Evolutionary conservation across 2,113 vertebrate genomes (phyloP), one percentile per base, ranked within the genome.

Genomic region (Connochaetes taurinus): DNA sequence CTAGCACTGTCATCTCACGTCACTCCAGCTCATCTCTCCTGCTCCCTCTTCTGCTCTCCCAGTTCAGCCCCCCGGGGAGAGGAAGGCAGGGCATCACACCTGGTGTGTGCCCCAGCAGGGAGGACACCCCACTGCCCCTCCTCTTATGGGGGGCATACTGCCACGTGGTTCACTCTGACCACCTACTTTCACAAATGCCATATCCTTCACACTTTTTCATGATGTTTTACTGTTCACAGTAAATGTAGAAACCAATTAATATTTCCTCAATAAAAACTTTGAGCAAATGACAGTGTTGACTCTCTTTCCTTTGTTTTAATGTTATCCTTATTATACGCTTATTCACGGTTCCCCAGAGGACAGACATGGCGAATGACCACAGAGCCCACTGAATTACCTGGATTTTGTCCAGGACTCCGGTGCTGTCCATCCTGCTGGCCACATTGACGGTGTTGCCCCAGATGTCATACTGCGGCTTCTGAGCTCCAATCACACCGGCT

Each of bases 381-480:
- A 2, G 40, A 9, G 21, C 17, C 29, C 29, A 2, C 1, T 0
- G 2, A 3, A 4, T 81, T 98, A 99, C 99, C 99, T 99, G 99
- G 98, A 99, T 99, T 98, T 99, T 99, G 33, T 99, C 99, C 96
- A 99, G 98, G 92, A 99, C 99, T 14, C 99, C 99, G 0, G 99
- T 99, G 98, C 99, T 99, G 97, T 99, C 99, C 99, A 99, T 99
- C 86, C 99, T 98, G 96, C 99, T 99, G 89, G 99, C 99, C 92
- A 99, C 99, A 25, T 99, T 99, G 95, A 99, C 99, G 0, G 99
- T 99, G 98, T 99, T 99, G 43, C 99, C 99, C 99, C 99, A 99
- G 97, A 99, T 99, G 55, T 99, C 99, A 81, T 99, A 99, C 21
- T 99, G 99, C 2, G 99, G 99, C 98, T 99, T 99, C 98, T 99